These are phyloP conservation scores for Chelonia mydas DNA, from an alignment of 2,797 vertebrate species.

Conservation along the genomic window DNA sequence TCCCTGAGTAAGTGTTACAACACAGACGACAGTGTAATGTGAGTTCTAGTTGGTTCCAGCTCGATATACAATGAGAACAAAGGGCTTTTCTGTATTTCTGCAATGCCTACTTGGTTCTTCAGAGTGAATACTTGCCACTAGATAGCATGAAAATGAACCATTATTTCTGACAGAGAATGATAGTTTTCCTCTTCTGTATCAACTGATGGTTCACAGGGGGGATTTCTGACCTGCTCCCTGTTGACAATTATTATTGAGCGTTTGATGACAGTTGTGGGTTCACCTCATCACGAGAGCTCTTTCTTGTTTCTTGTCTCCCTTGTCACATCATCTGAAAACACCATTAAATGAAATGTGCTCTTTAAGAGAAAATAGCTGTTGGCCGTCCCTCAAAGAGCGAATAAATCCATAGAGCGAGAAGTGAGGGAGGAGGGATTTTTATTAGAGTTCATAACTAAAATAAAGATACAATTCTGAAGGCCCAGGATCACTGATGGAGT, in stretches of 20 bases:
- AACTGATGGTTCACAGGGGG: neutral
- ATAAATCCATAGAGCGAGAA: neutral
- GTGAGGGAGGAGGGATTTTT: neutral
- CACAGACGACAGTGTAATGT: neutral
- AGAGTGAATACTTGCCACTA: neutral
- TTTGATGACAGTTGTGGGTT: neutral
- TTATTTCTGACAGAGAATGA: neutral
- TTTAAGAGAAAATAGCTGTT: neutral
- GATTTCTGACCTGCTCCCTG: neutral
- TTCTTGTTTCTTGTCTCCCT: neutral
- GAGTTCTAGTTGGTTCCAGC: neutral
- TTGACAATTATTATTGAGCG: neutral
- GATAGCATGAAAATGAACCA: neutral
- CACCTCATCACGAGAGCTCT: no score
- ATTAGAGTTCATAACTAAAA: neutral
- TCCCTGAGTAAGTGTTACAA: neutral
- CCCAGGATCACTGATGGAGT: neutral
- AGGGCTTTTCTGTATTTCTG: neutral
- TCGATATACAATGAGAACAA: neutral
- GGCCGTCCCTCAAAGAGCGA: neutral
- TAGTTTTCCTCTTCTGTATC: neutral
- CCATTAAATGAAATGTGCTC: neutral
- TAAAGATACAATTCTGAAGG: neutral
- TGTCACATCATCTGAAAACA: neutral
- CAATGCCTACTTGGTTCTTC: neutral